Conservation (phyloP, 2,888 invertebrate genomes). For the Folsomia candida region DNA sequence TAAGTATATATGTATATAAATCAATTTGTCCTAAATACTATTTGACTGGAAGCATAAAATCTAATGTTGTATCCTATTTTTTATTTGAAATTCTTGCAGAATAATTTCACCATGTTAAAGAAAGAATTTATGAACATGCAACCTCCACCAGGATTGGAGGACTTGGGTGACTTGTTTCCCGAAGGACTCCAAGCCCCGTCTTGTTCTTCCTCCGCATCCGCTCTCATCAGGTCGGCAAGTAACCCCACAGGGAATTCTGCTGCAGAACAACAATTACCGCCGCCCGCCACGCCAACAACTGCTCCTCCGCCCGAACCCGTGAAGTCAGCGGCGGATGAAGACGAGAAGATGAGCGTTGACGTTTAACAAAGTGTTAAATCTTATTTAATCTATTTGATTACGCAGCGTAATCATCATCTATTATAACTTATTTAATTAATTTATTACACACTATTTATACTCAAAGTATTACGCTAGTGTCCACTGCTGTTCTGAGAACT, state of each 20-base stretch:
- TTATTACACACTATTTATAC: too few species aligned
- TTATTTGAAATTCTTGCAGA: constrained; percentile 58
- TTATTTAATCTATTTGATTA: too few species aligned
- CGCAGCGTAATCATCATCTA: too few species aligned
- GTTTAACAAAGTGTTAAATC: too few species aligned
- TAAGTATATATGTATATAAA: constrained; percentile 19
- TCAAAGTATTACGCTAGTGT: too few species aligned
- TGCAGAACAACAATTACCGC: too few species aligned
- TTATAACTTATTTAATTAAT: too few species aligned
- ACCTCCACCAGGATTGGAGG: constrained; percentile 72
- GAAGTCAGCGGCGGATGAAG: constrained; percentile 24
- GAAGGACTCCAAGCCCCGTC: constrained; percentile 52
- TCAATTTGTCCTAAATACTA: not conserved
- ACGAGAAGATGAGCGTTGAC: constrained; percentile 43
- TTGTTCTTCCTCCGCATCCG: not conserved
- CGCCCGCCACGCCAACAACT: not conserved
- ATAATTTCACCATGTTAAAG: constrained; percentile 77
- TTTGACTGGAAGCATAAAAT: not conserved
- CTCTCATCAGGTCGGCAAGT: not conserved
- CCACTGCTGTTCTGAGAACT: too few species aligned
- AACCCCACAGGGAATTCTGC: too few species aligned
- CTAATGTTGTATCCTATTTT: not conserved
- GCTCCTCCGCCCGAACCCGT: not conserved
- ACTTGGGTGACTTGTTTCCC: constrained; percentile 63
- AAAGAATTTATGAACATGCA: constrained; percentile 82